Conservation (phyloP, 2,888 invertebrate species). For the Fissipunctia ypsillon region DNA sequence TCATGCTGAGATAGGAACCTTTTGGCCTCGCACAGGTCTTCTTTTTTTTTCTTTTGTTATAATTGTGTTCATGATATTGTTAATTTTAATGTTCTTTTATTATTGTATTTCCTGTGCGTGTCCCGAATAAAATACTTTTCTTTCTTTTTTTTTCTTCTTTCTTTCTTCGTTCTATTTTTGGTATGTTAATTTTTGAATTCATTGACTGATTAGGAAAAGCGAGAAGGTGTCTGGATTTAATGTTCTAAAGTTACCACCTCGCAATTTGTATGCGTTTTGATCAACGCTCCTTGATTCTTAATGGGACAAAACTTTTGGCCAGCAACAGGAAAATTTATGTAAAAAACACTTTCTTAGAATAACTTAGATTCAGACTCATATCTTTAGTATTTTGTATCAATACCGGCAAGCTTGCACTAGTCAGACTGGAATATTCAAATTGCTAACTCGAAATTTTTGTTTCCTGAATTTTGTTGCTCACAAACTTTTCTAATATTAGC, state of each 20-base stretch:
- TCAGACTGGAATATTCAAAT: slow-evolving; percentile 15
- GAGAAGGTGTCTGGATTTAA: not conserved
- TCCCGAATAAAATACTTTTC: no score
- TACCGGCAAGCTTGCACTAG: not conserved
- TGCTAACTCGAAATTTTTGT: not conserved
- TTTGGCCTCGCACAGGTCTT: no score
- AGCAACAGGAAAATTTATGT: no score
- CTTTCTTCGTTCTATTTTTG: not conserved
- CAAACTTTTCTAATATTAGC: slow-evolving; percentile 30
- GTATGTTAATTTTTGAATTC: not conserved
- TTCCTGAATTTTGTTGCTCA: slow-evolving; percentile 19
- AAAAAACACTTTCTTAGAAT: no score
- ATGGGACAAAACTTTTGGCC: no score
- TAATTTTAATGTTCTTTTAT: no score
- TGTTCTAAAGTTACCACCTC: not conserved
- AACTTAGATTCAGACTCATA: no score
- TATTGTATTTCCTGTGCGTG: no score
- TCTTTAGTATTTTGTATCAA: not conserved
- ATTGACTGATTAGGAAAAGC: not conserved
- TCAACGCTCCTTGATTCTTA: not conserved
- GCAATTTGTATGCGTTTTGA: not conserved
- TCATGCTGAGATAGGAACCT: no score
- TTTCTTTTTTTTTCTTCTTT: no score
- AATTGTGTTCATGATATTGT: no score
- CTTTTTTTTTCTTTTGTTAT: no score